Evolutionary conservation across 2,888 invertebrate species (phyloP), one percentile per base, ranked within the genome.

Genomic region (Phymatocera aterrima): DNA sequence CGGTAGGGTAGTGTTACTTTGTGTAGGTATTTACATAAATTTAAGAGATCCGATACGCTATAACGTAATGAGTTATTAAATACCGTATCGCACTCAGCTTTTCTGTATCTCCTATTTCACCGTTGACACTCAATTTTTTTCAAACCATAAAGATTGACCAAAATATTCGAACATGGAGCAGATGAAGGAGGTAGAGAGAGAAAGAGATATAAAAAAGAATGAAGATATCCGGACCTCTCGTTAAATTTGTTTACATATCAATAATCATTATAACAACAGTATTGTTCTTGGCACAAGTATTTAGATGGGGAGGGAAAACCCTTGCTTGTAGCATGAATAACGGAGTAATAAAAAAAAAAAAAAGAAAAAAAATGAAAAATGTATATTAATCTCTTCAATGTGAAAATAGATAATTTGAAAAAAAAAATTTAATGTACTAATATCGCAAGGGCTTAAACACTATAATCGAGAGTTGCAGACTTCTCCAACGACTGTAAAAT

Each of bases 211-310:
- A 21, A 28, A 28, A 6, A 48, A 28, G 68, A 46, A 31, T 40
- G 10, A 12, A 70, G 48, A 31, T 48, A 31, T 51, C 34, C 48
- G 46, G 46, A 46, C 48, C 46, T 28, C 46, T 70, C 46, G 15
- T 70, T 46, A 28, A 24, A 48, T 46, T 40, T 68, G 15, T 31
- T 70, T 18, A 48, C 24, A 48, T 48, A 34, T 51, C 51, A 46
- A 34, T 34, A 34, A 72, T 51, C 37, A 0, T 75, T 43, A n/a
- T n/a, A 82, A 79, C 84, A 84, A 84, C 83, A 80, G 85, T 85
- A 85, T 84, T 84, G 83, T 87, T 87, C 85, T 87, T 88, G 87
- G 87, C 87, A 88, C 87, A 86, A 83, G 84, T 85, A 84, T 78
- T 70, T 79, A 77, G 79, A 57, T 24, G 57, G 57, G 43, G 37